A percentile compares a stretch with the other conserved stretches of the same genome.
Evolutionary conservation across 30 jellyfish, hydroid and myxozoan species (phyloP).

Genomic region (Euphysa ruthae): DNA sequence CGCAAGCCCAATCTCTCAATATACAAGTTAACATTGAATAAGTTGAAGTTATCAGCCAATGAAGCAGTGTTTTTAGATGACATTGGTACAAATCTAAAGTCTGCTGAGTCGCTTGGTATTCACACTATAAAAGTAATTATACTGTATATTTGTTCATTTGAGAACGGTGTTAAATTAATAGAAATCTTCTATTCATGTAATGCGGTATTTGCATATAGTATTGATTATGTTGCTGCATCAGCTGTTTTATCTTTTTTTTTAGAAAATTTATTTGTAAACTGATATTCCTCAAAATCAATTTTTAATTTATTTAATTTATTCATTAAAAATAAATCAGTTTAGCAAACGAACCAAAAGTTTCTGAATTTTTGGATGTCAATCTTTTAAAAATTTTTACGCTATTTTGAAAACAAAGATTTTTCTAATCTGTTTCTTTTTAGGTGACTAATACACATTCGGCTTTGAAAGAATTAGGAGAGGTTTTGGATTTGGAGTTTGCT

Average conservation of each 20-base stretch:
- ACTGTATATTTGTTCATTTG: neutral
- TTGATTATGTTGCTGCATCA: too few relatives aligned
- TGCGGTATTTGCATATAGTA: too few relatives aligned
- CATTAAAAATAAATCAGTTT: too few relatives aligned
- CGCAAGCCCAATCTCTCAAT: conserved; percentile 74
- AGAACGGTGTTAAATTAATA: too few relatives aligned
- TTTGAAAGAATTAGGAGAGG: conserved; percentile 29
- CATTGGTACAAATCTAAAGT: conserved; percentile 60
- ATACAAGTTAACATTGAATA: conserved; percentile 42
- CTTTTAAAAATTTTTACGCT: neutral
- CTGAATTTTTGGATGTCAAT: too few relatives aligned
- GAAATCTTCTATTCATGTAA: too few relatives aligned
- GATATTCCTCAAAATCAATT: too few relatives aligned
- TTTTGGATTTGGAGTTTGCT: conserved; percentile 28
- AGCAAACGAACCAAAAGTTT: too few relatives aligned
- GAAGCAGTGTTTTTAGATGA: conserved; percentile 78
- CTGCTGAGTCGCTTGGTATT: conserved; percentile 73
- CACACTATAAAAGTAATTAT: conserved; percentile 61
- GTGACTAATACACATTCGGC: conserved; percentile 54
- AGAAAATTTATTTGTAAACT: too few relatives aligned
- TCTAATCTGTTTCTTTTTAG: conserved; percentile 23
- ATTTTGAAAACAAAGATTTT: neutral
- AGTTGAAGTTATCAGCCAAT: conserved; percentile 41
- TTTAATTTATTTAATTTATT: too few relatives aligned
- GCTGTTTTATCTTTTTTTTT: too few relatives aligned